These are phyloP conservation scores for human DNA, from an alignment of 2,113 vertebrate species.

Conservation along the genomic window DNA sequence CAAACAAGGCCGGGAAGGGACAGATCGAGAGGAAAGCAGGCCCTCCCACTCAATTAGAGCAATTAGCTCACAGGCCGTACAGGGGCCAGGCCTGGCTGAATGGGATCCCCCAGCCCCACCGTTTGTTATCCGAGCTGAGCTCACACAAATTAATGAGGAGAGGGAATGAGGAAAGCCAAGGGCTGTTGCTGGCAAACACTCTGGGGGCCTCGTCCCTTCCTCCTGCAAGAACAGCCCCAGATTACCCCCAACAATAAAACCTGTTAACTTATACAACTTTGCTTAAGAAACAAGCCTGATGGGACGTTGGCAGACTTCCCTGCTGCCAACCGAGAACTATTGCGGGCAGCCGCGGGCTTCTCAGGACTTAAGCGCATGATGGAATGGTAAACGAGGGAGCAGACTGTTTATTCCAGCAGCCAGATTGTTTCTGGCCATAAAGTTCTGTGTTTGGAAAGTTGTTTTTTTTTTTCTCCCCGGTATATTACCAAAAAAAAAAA, in stretches of 20 bases:
- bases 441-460: conserved; percentile 74
- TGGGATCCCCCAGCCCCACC: conserved; percentile 65
- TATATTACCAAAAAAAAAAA: background rate
- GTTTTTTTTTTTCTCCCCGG: background rate
- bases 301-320: background rate
- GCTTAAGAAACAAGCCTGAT: conserved; percentile 71
- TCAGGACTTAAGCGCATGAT: conserved; percentile 24
- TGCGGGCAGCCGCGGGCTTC: background rate
- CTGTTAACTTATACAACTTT: conserved; percentile 61
- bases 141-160: conserved; percentile 74
- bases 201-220: conserved; percentile 68
- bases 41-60: conserved; percentile 81
- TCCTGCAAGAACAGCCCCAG: conserved; percentile 31
- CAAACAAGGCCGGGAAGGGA: conserved; percentile 70
- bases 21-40: conserved; percentile 67
- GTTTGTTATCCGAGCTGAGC: conserved; percentile 70
- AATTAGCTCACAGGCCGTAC: conserved; percentile 78
- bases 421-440: conserved; percentile 73
- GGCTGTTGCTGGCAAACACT: conserved; percentile 69
- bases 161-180: conserved; percentile 62
- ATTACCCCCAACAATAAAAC: conserved; percentile 69
- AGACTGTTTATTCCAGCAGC: conserved; percentile 80
- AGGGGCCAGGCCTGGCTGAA: conserved; percentile 69
- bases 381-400: background rate
- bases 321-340: conserved; percentile 46